Percentiles rank a stretch among this genome's conserved stretches.
These are phyloP conservation scores for Drosophila cardini DNA, from an alignment of 1,140 invertebrate genomes.

Conservation along the genomic window DNA sequence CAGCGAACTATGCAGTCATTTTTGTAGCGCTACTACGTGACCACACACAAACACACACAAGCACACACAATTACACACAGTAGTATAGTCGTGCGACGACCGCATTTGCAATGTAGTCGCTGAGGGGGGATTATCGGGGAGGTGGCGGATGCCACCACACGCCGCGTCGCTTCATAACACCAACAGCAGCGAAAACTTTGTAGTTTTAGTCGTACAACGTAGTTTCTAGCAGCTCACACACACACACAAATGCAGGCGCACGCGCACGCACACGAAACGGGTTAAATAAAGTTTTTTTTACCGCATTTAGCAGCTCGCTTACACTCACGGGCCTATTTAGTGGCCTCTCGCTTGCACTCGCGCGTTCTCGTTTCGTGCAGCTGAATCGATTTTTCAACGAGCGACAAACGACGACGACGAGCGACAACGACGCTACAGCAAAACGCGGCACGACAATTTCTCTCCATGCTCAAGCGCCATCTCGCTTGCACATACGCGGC, in stretches of 20 bases:
- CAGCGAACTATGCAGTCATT: constrained; percentile 63
- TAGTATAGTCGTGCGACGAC: constrained; percentile 54
- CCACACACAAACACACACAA: constrained; percentile 52
- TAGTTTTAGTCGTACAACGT: constrained; percentile 69
- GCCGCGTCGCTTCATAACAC: constrained; percentile 47
- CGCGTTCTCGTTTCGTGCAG: constrained; percentile 63
- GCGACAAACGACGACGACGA: constrained; percentile 44
- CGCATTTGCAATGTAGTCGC: constrained; percentile 57
- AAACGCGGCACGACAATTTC: constrained; percentile 76
- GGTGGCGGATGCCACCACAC: constrained; percentile 69
- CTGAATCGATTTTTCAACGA: constrained; percentile 77
- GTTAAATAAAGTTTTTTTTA: constrained; percentile 63
- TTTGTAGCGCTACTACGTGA: constrained; percentile 72
- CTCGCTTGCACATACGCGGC: constrained; percentile 33
- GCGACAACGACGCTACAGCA: constrained; percentile 35
- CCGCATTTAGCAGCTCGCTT: constrained; percentile 55
- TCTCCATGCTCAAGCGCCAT: constrained; percentile 51
- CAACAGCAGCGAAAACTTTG: constrained; percentile 58
- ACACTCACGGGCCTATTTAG: constrained; percentile 21
- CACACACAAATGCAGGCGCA: constrained; percentile 33
- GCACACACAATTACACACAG: constrained; percentile 16
- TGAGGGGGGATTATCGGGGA: constrained; percentile 10
- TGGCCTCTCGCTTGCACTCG: constrained; percentile 38
- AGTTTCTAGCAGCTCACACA: constrained; percentile 50
- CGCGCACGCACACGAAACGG: constrained; percentile 75